A percentile compares a stretch with the other conserved stretches of the same genome.
phyloP scores from a whole-genome alignment of 64 coral and sea anemone genomes.

The Trachythela sp. region DNA sequence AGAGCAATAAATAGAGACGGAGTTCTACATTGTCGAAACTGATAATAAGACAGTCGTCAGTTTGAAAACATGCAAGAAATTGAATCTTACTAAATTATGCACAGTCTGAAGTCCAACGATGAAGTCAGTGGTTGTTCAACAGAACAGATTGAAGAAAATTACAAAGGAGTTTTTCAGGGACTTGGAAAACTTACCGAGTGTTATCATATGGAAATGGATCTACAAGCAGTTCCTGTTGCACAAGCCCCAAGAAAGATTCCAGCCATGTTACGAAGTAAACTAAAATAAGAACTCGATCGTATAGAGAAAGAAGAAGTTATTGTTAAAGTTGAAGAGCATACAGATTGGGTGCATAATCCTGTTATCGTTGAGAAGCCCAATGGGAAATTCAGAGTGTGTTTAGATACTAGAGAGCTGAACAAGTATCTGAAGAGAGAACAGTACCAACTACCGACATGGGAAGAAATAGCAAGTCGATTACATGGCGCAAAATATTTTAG shows the following conservation, averaged over 20 bases:
- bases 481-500: not conserved
- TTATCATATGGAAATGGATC: slow-evolving; percentile 14
- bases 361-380: slow-evolving; percentile 20
- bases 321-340: slow-evolving; percentile 28
- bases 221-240: slow-evolving; percentile 6
- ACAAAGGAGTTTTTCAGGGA: slow-evolving; percentile 15
- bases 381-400: slow-evolving; percentile 26
- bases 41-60: not conserved
- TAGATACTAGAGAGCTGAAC: slow-evolving; percentile 32
- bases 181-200: not conserved
- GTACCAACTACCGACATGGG: not conserved
- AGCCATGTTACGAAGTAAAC: not conserved
- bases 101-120: not conserved
- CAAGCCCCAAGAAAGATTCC: slow-evolving; percentile 30
- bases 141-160: not conserved
- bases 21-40: not conserved
- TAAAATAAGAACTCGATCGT: slow-evolving; percentile 34
- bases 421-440: not conserved
- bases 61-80: not conserved
- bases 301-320: slow-evolving; percentile 30
- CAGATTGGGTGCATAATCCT: slow-evolving; percentile 34
- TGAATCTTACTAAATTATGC: not conserved
- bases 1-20: not conserved
- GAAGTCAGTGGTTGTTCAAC: not conserved
- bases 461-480: not conserved